Evolutionary conservation across 2,797 vertebrate genomes (phyloP), one percentile per base, ranked within the genome.

Genomic region (Danio aesculapii): DNA sequence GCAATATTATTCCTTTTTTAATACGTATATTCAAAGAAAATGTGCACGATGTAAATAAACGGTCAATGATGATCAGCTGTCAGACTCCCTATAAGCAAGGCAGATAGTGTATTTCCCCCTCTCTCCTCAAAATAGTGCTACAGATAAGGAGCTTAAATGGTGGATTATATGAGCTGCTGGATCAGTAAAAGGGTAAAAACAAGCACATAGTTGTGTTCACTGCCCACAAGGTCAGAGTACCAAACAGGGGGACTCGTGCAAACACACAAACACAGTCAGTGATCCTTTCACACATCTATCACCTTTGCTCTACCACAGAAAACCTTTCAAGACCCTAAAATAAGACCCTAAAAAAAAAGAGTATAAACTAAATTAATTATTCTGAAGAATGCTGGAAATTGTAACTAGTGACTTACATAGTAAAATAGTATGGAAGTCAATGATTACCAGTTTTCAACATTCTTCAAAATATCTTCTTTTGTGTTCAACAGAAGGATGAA

Each of bases 81-180:
- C 77, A 55, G 87, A n/a, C n/a, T 55, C 71, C 66, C 53, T 43
- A 62, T 67, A 83, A 62, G 85, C 87, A 90, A 84, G 84, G 77
- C 21, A 50, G 88, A 86, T 91, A 90, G 89, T 91, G 86, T 72
- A 74, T 81, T 87, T 89, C 71, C 30, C 9, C 78, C 80, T 49
- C 71, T 88, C 87, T 88, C 74, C 73, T 81, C 84, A 84, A 90
- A 90, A 90, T 82, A 89, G 86, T 88, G 85, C 89, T 87, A 84
- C 62, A 81, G 86, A 92, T 92, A 93, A 93, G 90, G 73, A 91
- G 89, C 88, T 93, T 94, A 93, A 85, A 89, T 69, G 72, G 86
- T 91, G 91, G 91, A 94, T 94, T 93, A 92, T 91, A 86, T 87
- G 87, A 82, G 73, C 43, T 57, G 39, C 82, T 84, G 86, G 87